Conservation (phyloP, 2,888 invertebrate species). For the Hydrotaea diabolus region DNA sequence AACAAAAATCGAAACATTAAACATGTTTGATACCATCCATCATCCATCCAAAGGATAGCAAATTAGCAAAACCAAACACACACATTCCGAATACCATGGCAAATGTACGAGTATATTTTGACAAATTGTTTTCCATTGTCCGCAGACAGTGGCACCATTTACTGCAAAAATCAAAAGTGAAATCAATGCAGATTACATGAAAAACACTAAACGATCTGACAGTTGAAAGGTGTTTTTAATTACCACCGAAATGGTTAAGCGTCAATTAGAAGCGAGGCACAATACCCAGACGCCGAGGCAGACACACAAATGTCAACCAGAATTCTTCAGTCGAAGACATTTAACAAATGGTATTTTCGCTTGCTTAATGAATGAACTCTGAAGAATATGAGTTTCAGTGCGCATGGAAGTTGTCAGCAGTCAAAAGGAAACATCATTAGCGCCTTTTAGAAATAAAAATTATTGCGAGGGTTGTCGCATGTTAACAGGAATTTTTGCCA, state of each 20-base stretch:
- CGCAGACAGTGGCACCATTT: constrained; percentile 69
- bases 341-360: constrained; percentile 51
- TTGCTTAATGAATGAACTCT: constrained; percentile 30
- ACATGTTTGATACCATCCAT: constrained; percentile 59
- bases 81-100: constrained; percentile 43
- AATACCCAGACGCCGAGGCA: neutral
- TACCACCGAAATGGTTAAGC: constrained; percentile 69
- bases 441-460: constrained; percentile 45
- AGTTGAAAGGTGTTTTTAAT: constrained; percentile 79
- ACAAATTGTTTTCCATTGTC: constrained; percentile 71
- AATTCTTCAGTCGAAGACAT: constrained; percentile 39
- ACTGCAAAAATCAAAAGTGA: constrained; percentile 52
- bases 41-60: constrained; percentile 51
- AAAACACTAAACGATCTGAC: constrained; percentile 69
- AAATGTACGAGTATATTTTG: constrained; percentile 68
- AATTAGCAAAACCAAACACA: constrained; percentile 54
- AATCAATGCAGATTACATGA: constrained; percentile 41
- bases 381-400: constrained; percentile 22
- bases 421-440: constrained; percentile 58
- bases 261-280: constrained; percentile 60
- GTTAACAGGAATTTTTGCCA: constrained; percentile 28
- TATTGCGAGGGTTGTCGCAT: constrained; percentile 41
- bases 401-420: constrained; percentile 30
- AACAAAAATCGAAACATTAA: constrained; percentile 47
- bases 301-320: constrained; percentile 6